A percentile compares a stretch with the other conserved stretches of the same genome.
Conservation (phyloP, 2,888 invertebrate genomes). For the Daptonema setosum region DNA sequence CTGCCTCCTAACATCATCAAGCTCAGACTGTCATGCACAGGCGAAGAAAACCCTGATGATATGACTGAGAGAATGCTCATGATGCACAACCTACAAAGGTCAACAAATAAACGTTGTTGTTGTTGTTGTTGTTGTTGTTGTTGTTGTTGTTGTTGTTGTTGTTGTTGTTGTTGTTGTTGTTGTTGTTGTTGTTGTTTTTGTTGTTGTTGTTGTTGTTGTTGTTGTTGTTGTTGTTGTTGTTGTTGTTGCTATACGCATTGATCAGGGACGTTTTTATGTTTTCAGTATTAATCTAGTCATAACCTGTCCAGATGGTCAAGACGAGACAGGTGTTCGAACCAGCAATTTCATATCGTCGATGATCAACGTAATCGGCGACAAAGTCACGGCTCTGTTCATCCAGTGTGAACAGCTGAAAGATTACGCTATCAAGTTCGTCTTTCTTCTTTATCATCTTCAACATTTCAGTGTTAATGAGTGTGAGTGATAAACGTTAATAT, state of each 20-base stretch:
- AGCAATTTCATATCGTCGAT: conserved; percentile 14
- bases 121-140: too few species aligned
- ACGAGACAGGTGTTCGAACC: not conserved
- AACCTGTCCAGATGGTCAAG: not conserved
- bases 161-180: too few species aligned
- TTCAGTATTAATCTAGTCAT: not conserved
- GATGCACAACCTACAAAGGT: not conserved
- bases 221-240: too few species aligned
- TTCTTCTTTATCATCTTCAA: too few species aligned
- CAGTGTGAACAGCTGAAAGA: not conserved
- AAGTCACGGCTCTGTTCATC: conserved; percentile 18
- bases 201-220: too few species aligned
- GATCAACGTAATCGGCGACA: conserved; percentile 15
- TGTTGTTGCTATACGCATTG: too few species aligned
- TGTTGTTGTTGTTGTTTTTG: too few species aligned
- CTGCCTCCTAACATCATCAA: conserved; percentile 18
- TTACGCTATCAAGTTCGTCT: not conserved
- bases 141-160: too few species aligned
- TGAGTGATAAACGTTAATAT: too few species aligned
- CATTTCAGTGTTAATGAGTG: too few species aligned
- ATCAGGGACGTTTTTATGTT: too few species aligned
- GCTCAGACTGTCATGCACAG: conserved; percentile 18
- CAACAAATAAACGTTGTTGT: too few species aligned
- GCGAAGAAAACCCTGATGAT: conserved; percentile 11
- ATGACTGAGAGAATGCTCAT: conserved; percentile 12